Evolutionary conservation across 2,113 vertebrate genomes (phyloP).

Genomic region (Vidua chalybeata): DNA sequence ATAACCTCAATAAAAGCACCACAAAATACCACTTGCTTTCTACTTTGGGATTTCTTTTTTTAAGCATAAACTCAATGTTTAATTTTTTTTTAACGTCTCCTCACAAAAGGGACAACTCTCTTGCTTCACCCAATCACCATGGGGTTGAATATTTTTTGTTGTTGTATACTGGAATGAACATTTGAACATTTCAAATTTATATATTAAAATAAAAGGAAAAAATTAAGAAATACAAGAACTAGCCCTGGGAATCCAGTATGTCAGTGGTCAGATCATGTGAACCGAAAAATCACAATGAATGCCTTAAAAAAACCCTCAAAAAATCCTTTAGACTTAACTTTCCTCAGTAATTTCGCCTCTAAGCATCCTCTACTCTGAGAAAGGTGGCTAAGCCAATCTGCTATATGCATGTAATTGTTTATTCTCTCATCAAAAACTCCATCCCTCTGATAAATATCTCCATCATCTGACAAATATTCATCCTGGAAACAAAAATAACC

Average conservation of each 20-base stretch:
- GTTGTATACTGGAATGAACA: not conserved
- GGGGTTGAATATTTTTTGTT: not conserved
- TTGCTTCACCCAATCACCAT: not conserved
- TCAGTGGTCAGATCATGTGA: not conserved
- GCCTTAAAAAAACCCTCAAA: fast-evolving
- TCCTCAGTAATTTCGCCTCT: not conserved
- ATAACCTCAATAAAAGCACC: not conserved
- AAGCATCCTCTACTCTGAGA: not conserved
- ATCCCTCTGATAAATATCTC: not conserved
- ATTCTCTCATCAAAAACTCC: not conserved
- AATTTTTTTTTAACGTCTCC: not conserved
- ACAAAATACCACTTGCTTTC: not conserved
- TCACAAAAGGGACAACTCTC: not conserved
- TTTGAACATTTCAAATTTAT: not conserved
- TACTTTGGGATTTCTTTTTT: not conserved
- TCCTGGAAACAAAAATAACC: not conserved
- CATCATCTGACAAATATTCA: not conserved
- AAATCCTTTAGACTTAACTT: not conserved
- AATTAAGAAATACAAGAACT: not conserved
- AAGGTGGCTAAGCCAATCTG: not conserved
- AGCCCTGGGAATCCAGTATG: not conserved
- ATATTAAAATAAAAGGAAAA: not conserved
- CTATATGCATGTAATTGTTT: not conserved
- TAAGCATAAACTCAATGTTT: not conserved
- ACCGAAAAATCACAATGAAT: not conserved